Evolutionary conservation across 2,113 vertebrate genomes (phyloP).

Genomic region (Pelodiscus sinensis): DNA sequence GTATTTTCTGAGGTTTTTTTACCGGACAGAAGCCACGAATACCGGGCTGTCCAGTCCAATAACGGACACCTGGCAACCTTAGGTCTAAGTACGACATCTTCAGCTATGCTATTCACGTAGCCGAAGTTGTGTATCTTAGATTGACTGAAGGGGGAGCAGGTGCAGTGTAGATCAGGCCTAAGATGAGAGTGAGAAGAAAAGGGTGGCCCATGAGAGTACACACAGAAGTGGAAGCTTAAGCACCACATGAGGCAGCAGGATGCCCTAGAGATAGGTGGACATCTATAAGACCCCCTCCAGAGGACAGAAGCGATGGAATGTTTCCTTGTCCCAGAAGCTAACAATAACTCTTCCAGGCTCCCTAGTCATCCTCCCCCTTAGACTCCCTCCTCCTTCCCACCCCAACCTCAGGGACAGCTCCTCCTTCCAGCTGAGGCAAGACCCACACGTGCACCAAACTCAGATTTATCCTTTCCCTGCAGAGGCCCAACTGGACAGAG

Average conservation of each 20-base stretch:
- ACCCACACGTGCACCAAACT: background rate
- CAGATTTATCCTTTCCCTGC: background rate
- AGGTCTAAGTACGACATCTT: no score
- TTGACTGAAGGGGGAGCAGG: no score
- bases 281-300: background rate
- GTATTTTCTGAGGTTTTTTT: no score
- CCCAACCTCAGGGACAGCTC: background rate
- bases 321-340: background rate
- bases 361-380: background rate
- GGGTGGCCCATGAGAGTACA: background rate
- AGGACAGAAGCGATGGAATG: background rate
- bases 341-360: background rate
- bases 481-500: background rate
- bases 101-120: no score
- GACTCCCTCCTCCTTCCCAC: background rate
- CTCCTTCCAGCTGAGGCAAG: background rate
- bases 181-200: background rate
- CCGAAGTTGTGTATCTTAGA: no score
- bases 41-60: no score
- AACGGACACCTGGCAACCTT: no score
- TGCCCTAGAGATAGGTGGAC: background rate
- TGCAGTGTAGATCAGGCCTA: no score
- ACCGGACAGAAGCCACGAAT: no score
- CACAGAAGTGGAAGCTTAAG: background rate
- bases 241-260: background rate